phyloP scores from a whole-genome alignment of 1,140 invertebrate genomes.

The Melitaea cinxia region DNA sequence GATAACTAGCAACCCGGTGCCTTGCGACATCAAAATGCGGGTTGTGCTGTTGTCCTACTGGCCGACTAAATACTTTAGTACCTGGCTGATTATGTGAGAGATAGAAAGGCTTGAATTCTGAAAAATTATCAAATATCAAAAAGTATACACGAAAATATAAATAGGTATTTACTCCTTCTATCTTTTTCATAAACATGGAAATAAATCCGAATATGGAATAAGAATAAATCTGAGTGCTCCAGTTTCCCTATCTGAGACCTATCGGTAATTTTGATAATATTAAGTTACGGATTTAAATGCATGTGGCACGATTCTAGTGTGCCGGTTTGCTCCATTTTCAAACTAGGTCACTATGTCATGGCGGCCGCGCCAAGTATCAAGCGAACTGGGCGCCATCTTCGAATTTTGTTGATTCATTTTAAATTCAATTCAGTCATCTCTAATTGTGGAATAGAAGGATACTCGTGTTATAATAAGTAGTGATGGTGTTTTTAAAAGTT shows the following conservation, averaged over 20 bases:
- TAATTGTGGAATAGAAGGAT: slow-evolving; percentile 14
- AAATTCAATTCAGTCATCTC: slow-evolving; percentile 27
- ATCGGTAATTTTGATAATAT: slow-evolving; percentile 19
- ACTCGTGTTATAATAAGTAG: neutral
- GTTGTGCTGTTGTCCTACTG: slow-evolving; percentile 53
- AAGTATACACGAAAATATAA: neutral
- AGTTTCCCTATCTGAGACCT: neutral
- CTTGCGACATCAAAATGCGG: slow-evolving; percentile 68
- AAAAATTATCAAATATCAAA: slow-evolving; percentile 33
- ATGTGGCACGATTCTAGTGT: slow-evolving; percentile 71
- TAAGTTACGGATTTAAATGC: slow-evolving; percentile 30
- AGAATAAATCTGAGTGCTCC: neutral
- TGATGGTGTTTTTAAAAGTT: slow-evolving; percentile 27
- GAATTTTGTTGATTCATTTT: slow-evolving; percentile 68
- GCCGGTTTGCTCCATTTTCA: slow-evolving; percentile 76
- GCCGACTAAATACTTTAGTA: slow-evolving; percentile 47
- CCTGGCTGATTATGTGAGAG: slow-evolving; percentile 36
- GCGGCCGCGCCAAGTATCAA: slow-evolving; percentile 68
- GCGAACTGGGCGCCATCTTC: slow-evolving; percentile 74
- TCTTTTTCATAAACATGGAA: neutral
- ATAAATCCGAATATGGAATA: neutral
- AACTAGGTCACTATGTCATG: slow-evolving; percentile 79
- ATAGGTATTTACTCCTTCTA: neutral
- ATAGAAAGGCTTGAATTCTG: slow-evolving; percentile 34
- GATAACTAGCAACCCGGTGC: slow-evolving; percentile 41